Evolutionary conservation across 2,888 invertebrate species (phyloP), one percentile per base, ranked within the genome.

Genomic region (Lumbricus terrestris): DNA sequence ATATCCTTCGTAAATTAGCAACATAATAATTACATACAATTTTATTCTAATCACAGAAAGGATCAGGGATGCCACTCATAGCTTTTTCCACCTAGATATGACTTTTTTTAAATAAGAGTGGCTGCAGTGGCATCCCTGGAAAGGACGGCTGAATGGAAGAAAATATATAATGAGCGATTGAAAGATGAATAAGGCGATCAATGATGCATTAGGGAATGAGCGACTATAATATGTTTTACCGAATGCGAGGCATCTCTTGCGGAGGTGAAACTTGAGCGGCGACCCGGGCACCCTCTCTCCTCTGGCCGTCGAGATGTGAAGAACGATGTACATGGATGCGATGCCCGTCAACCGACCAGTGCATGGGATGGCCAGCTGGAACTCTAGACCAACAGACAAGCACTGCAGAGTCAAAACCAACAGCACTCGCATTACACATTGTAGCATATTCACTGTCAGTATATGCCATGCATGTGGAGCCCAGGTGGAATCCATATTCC

Each of bases 351-450:
- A 93, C 54, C 93, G 93, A 83, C 94, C 94, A 91, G 94, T 94
- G 92, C 94, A 94, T 11, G 94, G 94, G 90, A 94, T 94, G 20
- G 94, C 93, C 92, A 94, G 93, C 93, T 94, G 94, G 92, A 94
- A 94, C 91, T 93, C 94, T 94, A 92, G 34, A 91, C 89, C 89
- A 82, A 89, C 83, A 54, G 29, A 54, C 23, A 54, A 29, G 29
- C 54, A 40, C 40, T n/a, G 29, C 23, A 3, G 54, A 54, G 23
- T 54, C 54, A 54, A 23, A 23, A 23, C n/a, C n/a, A n/a, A 23
- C 4, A 54, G 29, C 23, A 23, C 54, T 54, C 54, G 23, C 29
- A 42, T 13, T 42, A 6, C 18, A 11, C 16, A 42, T 2, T 16
- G 16, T 42, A 42, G n/a, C 38, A 8, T 42, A 16, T 15, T 42